Evolutionary conservation across 92 coral and sea anemone genomes (phyloP).

Genomic region (Diadumene lineata): DNA sequence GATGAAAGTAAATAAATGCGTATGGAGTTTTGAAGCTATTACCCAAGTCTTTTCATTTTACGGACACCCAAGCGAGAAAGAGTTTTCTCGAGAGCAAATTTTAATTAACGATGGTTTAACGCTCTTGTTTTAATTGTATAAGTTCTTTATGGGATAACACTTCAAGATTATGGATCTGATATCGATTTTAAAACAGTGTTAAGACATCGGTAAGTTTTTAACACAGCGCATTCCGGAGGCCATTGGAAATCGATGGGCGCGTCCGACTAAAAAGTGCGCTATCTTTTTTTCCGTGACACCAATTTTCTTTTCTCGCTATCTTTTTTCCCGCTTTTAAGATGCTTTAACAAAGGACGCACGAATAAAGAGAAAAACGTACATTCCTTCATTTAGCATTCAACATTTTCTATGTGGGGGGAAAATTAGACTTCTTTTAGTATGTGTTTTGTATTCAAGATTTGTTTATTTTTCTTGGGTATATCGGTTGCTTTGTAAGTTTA

Average conservation of each 20-base stretch:
- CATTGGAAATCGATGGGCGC: background rate
- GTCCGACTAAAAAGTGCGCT: background rate
- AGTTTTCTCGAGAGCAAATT: background rate
- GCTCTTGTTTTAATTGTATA: conserved; percentile 6
- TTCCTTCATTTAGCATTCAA: background rate
- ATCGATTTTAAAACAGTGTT: background rate
- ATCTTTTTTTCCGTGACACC: background rate
- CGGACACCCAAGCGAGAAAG: conserved; percentile 1
- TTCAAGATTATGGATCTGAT: background rate
- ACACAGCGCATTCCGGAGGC: background rate
- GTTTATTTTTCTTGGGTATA: background rate
- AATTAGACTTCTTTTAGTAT: background rate
- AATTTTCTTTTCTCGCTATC: background rate
- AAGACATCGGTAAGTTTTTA: background rate
- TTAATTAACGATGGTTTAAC: conserved; percentile 1
- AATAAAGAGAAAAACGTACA: background rate
- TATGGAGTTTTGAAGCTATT: background rate
- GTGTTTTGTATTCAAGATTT: background rate
- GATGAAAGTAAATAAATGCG: background rate
- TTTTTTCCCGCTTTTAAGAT: background rate
- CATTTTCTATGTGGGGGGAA: background rate
- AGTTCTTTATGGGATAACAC: background rate
- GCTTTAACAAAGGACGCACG: background rate
- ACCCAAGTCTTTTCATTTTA: background rate
- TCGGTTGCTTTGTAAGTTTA: conserved; percentile 10